Base-by-base conservation (phyloP, 2,797 vertebrate species). In the Sparus aurata region DNA sequence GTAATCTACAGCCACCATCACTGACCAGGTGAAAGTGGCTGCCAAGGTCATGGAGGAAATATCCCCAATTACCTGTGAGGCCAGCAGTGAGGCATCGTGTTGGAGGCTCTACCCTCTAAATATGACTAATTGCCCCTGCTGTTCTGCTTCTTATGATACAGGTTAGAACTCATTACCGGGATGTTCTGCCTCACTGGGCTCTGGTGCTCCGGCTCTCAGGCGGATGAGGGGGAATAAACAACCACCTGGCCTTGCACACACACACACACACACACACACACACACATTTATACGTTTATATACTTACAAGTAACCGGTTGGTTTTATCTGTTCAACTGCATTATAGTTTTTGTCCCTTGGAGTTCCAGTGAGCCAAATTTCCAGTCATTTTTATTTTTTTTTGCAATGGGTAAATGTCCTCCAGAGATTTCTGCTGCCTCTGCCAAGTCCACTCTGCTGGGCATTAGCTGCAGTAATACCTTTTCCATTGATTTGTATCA, bases 41-140 rank as follows among this genome's bases (percentile, higher is more conserved):
- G 79, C 81, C 88, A 88, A 91, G 90, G 92, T 92, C 88, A 69
- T 18, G 61, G 69, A 80, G 72, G 68, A 86, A 68, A 81, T 54
- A 79, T 83, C 65, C 46, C 16, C 62, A 41, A 43, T 86, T 80
- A 86, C 74, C 69, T 74, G 69, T 11, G 71, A 30, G 74, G 59
- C 77, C 79, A 65, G 81, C 70, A 52, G 83, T 55, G 61, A 57
- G 71, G 73, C 46, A 0, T 49, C 43, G 4, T 71, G 84, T 77
- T 20, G 67, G 63, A 75, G 84, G 58, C 75, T 66, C 84, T 66
- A 9, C 81, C 75, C 79, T 85, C 88, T 90, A 89, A 92, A 92
- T 85, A 70, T 83, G 84, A 92, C 90, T 93, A 93, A 93, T 93
- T 87, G 84, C 66, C 69, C 81, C 84, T 79, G 86, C 90, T 93